Evolutionary conservation across 1,140 invertebrate genomes (phyloP).

Genomic region (Drosophila simulans): DNA sequence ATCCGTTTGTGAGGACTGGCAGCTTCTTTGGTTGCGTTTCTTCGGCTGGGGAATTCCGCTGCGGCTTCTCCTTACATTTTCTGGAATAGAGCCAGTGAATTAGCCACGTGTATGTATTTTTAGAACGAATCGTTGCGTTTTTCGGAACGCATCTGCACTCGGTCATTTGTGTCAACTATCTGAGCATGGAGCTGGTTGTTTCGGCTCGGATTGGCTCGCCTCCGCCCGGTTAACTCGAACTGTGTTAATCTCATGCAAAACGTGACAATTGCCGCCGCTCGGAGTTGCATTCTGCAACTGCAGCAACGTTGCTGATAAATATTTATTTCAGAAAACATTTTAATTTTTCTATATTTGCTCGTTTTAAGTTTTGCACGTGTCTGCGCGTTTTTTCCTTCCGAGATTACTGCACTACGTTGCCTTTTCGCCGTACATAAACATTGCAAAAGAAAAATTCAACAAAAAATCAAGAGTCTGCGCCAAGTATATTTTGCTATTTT

Average conservation of each 20-base stretch:
- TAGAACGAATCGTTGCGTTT: not conserved
- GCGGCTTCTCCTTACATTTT: conserved; percentile 55
- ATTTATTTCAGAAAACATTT: conserved; percentile 26
- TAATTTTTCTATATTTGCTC: conserved; percentile 21
- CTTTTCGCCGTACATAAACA: conserved; percentile 18
- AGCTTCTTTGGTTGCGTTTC: conserved; percentile 65
- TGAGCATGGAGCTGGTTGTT: conserved; percentile 17
- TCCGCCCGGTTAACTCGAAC: conserved; percentile 18
- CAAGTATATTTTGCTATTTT: conserved; percentile 9
- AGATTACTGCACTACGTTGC: conserved; percentile 13
- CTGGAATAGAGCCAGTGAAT: conserved; percentile 36
- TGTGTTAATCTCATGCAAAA: conserved; percentile 65
- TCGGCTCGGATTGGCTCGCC: conserved; percentile 20
- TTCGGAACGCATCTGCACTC: conserved; percentile 10
- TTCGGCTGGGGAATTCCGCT: conserved; percentile 18
- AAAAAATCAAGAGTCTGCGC: not conserved
- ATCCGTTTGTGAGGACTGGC: conserved; percentile 4
- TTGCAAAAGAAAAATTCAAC: not conserved
- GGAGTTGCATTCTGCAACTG: conserved; percentile 21
- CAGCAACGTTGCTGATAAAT: conserved; percentile 41
- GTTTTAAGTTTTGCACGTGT: conserved; percentile 10
- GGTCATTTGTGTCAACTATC: conserved; percentile 41
- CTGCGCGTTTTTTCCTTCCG: conserved; percentile 4
- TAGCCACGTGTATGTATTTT: not conserved
- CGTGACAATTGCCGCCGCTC: conserved; percentile 57